Evolutionary conservation across 2,888 invertebrate species (phyloP).

Genomic region (Copidosoma aretas): DNA sequence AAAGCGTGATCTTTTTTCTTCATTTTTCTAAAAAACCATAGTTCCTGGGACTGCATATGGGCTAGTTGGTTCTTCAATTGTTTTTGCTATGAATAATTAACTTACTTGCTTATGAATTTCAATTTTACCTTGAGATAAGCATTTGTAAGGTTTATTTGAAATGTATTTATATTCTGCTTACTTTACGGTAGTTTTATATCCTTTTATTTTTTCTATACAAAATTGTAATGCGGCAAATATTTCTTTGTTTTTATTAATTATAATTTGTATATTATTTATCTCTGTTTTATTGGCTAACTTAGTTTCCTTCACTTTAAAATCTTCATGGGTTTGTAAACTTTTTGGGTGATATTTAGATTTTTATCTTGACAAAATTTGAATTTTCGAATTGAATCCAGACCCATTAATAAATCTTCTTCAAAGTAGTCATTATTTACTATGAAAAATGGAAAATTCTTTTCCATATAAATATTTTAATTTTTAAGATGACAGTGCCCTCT

Average conservation of each 20-base stretch:
- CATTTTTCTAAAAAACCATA: background rate
- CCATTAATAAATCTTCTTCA: constrained; percentile 34
- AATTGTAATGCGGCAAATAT: constrained; percentile 39
- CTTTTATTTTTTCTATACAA: constrained; percentile 35
- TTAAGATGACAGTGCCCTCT: constrained; percentile 23
- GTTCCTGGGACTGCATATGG: background rate
- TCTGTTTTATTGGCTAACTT: background rate
- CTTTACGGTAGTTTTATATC: constrained; percentile 36
- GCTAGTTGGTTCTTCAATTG: background rate
- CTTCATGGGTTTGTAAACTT: constrained; percentile 10
- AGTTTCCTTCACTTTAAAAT: constrained; percentile 7
- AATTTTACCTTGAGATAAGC: constrained; percentile 24
- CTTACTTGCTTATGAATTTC: constrained; percentile 38
- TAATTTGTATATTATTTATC: constrained; percentile 5
- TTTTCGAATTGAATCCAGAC: constrained; percentile 34
- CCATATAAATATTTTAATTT: constrained; percentile 29
- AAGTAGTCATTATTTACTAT: constrained; percentile 31
- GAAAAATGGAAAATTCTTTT: constrained; percentile 21
- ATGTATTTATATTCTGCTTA: constrained; percentile 38
- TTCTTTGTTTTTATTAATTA: constrained; percentile 29
- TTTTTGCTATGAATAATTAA: constrained; percentile 39
- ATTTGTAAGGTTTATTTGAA: constrained; percentile 38
- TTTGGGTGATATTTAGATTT: constrained; percentile 36
- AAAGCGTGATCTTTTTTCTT: background rate
- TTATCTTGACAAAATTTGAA: constrained; percentile 40